These are phyloP conservation scores for Cottoperca gobio DNA, from an alignment of 2,797 vertebrate genomes.

Conservation along the genomic window DNA sequence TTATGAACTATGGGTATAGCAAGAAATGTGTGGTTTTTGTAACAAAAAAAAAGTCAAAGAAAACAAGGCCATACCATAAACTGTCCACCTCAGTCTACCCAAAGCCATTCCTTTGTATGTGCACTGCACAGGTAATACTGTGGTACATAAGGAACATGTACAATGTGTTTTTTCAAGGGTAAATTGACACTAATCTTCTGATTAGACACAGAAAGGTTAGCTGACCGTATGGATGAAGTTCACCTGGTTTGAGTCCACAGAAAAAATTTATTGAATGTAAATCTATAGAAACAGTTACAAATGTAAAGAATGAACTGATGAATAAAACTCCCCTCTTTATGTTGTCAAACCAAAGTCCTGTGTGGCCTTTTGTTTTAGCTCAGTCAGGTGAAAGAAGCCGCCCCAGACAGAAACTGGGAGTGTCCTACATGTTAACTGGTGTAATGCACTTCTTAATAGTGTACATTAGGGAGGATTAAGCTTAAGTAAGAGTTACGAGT, in stretches of 20 bases:
- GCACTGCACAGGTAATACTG: slow-evolving; percentile 51
- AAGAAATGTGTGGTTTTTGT: slow-evolving; percentile 70
- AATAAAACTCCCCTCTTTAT: slow-evolving; percentile 79
- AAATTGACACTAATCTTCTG: slow-evolving; percentile 46
- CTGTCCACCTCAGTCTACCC: slow-evolving; percentile 36
- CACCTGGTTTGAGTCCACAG: slow-evolving; percentile 29
- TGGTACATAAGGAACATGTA: slow-evolving; percentile 21
- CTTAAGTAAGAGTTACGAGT: no score
- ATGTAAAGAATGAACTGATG: slow-evolving; percentile 67
- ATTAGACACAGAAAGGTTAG: slow-evolving; percentile 23
- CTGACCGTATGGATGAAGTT: slow-evolving; percentile 38
- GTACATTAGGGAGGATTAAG: neutral
- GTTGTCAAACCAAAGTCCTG: slow-evolving; percentile 64
- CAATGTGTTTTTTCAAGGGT: slow-evolving; percentile 35
- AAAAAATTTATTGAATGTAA: slow-evolving; percentile 76
- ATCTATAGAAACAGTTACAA: slow-evolving; percentile 51
- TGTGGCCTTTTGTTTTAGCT: slow-evolving; percentile 25
- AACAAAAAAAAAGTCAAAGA: slow-evolving; percentile 40
- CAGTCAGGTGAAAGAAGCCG: neutral
- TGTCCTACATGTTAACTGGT: neutral
- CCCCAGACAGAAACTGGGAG: neutral
- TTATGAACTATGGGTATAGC: slow-evolving; percentile 71
- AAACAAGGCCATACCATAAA: slow-evolving; percentile 45
- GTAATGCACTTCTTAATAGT: neutral
- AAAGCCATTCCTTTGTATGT: slow-evolving; percentile 62